These are phyloP conservation scores for Pteropus alecto DNA, from an alignment of 2,113 vertebrate species.

Conservation along the genomic window DNA sequence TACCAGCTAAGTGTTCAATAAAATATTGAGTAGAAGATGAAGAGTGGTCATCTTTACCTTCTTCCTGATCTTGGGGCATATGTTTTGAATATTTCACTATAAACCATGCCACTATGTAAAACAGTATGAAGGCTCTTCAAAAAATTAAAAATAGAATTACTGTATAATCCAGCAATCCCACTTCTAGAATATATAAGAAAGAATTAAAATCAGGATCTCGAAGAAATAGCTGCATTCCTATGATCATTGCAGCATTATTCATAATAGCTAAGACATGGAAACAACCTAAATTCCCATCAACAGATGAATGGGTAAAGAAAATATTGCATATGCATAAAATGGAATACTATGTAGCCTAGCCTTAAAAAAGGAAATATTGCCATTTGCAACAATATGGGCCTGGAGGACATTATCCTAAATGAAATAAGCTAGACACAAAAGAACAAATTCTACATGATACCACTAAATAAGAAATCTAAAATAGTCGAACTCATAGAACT, in stretches of 20 bases:
- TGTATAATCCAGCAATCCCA: neutral
- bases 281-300: neutral
- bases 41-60: neutral
- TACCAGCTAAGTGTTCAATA: neutral
- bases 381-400: neutral
- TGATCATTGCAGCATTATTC: neutral
- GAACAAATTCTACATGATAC: neutral
- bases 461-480: neutral
- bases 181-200: neutral
- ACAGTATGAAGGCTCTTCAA: neutral
- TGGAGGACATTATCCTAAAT: neutral
- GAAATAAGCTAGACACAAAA: neutral
- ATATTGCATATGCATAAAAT: neutral
- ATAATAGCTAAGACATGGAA: neutral
- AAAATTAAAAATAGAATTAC: neutral
- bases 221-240: neutral
- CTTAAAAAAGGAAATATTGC: neutral
- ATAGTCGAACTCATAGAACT: neutral
- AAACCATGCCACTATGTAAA: neutral
- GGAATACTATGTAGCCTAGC: neutral
- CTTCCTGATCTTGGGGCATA: neutral
- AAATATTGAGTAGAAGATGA: neutral
- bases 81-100: neutral
- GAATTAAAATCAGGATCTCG: neutral
- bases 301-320: neutral